These are phyloP conservation scores for Steatornis caripensis DNA, from an alignment of 2,113 vertebrate genomes.

Conservation along the genomic window DNA sequence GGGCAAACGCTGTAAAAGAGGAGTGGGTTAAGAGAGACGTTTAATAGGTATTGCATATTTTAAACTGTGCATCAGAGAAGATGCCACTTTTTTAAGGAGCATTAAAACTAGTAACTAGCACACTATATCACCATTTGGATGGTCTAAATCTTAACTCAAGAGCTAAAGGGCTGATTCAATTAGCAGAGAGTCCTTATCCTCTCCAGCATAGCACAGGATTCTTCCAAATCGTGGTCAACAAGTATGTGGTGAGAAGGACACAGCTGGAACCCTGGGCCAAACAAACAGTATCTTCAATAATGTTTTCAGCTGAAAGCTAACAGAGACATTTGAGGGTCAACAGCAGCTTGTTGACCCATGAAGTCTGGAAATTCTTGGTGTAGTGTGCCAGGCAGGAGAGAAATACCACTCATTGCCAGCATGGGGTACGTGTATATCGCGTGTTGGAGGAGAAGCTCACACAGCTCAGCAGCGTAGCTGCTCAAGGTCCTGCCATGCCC, in stretches of 20 bases:
- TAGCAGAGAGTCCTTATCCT: neutral
- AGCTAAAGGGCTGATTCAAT: neutral
- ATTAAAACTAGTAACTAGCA: neutral
- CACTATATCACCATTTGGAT: neutral
- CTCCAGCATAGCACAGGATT: neutral
- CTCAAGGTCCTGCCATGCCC: neutral
- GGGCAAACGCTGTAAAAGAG: neutral
- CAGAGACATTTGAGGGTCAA: neutral
- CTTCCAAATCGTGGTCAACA: neutral
- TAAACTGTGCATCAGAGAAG: neutral
- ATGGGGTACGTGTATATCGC: neutral
- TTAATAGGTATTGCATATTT: neutral
- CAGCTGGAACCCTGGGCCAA: neutral
- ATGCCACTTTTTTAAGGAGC: neutral
- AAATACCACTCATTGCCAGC: neutral
- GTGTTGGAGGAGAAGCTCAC: neutral
- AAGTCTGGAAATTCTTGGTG: neutral
- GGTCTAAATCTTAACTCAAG: neutral
- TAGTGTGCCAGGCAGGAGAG: neutral
- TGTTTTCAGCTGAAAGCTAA: neutral
- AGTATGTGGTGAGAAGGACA: neutral
- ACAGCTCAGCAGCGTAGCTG: neutral
- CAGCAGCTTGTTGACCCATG: neutral
- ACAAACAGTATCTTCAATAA: neutral
- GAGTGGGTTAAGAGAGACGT: neutral